phyloP scores from a whole-genome alignment of 2,888 invertebrate genomes.

The Liposcelis brunnea region DNA sequence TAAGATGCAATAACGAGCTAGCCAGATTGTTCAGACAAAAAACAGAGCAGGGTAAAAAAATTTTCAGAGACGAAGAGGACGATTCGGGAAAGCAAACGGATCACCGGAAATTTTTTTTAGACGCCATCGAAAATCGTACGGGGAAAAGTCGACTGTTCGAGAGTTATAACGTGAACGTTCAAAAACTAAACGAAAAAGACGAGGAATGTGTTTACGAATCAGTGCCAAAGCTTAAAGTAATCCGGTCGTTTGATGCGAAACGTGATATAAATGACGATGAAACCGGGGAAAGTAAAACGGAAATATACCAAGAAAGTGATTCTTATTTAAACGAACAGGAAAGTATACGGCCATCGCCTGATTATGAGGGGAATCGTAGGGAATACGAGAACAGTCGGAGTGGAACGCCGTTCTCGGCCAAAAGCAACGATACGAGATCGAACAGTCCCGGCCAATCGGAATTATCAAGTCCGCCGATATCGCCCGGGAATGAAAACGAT shows the following conservation, averaged over 20 bases:
- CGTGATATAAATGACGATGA: no score
- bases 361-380: neutral
- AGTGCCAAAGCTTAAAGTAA: no score
- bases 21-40: constrained; percentile 1
- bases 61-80: neutral
- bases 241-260: no score
- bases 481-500: constrained; percentile 65
- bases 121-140: no score
- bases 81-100: no score
- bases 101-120: no score
- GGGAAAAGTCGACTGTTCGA: no score
- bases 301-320: neutral
- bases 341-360: neutral
- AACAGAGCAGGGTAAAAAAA: neutral
- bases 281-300: neutral
- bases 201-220: constrained; percentile 14
- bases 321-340: no score
- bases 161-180: constrained; percentile 17
- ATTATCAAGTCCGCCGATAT: constrained; percentile 61
- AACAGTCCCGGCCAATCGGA: neutral
- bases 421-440: constrained; percentile 2
- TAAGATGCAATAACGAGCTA: constrained; percentile 2
- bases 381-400: constrained; percentile 14
- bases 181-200: constrained; percentile 20
- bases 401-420: neutral